These are phyloP conservation scores for Elysia crispata DNA, from an alignment of 2,888 invertebrate genomes.

Conservation along the genomic window DNA sequence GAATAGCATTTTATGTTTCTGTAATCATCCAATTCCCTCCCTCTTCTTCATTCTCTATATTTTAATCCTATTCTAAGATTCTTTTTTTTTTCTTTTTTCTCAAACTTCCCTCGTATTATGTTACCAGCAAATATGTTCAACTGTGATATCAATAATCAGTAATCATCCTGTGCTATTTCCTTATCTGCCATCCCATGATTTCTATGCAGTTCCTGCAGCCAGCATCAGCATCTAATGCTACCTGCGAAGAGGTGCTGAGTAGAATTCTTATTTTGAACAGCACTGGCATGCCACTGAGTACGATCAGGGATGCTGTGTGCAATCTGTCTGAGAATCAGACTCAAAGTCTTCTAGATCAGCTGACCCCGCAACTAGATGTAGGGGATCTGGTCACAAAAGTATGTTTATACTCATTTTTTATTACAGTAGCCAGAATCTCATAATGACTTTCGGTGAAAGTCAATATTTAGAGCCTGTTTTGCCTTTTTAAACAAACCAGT, in stretches of 20 bases:
- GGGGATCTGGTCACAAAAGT: conserved; percentile 68
- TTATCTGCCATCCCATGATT: background rate
- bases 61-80: too few species aligned
- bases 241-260: conserved; percentile 49
- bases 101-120: too few species aligned
- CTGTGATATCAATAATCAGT: background rate
- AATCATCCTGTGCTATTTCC: background rate
- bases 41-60: too few species aligned
- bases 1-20: too few species aligned
- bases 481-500: too few species aligned
- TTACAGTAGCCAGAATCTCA: background rate
- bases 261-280: conserved; percentile 51
- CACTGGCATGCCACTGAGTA: conserved; percentile 45
- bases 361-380: conserved; percentile 62
- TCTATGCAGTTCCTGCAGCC: background rate
- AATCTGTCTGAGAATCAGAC: conserved; percentile 53
- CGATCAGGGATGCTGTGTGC: conserved; percentile 66
- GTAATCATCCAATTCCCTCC: too few species aligned
- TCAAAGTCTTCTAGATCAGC: conserved; percentile 54
- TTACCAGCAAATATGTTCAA: too few species aligned
- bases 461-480: too few species aligned
- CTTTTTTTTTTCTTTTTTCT: too few species aligned
- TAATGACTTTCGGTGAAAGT: too few species aligned
- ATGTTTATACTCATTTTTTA: conserved; percentile 40
- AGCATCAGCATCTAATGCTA: conserved; percentile 30